Evolutionary conservation across 2,888 invertebrate species (phyloP).

Genomic region (Trichogramma dendrolimi): DNA sequence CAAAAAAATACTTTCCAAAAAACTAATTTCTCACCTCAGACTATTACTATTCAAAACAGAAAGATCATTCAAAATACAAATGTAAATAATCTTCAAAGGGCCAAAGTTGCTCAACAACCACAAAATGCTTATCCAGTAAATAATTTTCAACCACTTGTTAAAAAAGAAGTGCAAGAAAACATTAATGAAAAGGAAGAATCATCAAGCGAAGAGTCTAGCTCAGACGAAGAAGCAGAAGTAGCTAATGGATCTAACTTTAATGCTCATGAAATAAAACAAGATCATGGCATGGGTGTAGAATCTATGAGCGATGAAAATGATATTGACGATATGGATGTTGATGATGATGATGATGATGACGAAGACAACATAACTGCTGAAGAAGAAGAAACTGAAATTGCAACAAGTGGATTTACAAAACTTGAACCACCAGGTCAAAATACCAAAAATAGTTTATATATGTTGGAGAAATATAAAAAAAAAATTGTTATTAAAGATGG

Average conservation of each 20-base stretch:
- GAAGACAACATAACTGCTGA: slow-evolving; percentile 49
- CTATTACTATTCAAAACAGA: neutral
- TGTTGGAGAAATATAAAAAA: slow-evolving; percentile 75
- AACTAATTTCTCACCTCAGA: neutral
- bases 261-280: slow-evolving; percentile 38
- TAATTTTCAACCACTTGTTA: neutral
- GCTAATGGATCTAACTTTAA: slow-evolving; percentile 47
- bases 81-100: neutral
- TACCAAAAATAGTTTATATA: slow-evolving; percentile 66
- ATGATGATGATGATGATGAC: slow-evolving; percentile 44
- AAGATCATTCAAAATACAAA: neutral
- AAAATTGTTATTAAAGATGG: slow-evolving; percentile 67
- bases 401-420: slow-evolving; percentile 54
- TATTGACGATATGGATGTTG: neutral
- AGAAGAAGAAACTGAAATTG: slow-evolving; percentile 32
- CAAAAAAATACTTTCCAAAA: slow-evolving; percentile 12
- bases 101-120: too few relatives aligned
- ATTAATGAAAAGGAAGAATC: slow-evolving; percentile 23
- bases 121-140: neutral
- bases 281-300: slow-evolving; percentile 44
- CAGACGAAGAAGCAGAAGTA: slow-evolving; percentile 48
- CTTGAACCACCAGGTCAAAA: slow-evolving; percentile 54
- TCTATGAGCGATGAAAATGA: slow-evolving; percentile 42
- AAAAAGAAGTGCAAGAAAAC: slow-evolving; percentile 29
- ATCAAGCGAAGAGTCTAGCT: slow-evolving; percentile 36